A percentile compares a stretch with the other conserved stretches of the same genome.
Conservation (phyloP, 1,140 invertebrate species). For the Littorina saxatilis region DNA sequence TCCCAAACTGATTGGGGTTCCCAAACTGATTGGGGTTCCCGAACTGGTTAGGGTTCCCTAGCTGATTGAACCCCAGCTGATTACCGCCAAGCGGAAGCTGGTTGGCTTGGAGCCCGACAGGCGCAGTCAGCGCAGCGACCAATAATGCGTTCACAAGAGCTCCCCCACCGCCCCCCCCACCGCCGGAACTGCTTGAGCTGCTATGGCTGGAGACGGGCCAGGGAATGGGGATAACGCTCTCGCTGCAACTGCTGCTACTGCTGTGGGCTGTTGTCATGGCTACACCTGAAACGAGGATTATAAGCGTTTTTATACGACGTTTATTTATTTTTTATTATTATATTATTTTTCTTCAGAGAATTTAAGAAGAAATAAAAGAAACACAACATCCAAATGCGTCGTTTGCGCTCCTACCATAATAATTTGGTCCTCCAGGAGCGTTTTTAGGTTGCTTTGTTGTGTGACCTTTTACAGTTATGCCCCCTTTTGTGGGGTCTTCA, state of each 20-base stretch:
- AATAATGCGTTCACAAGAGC: neutral
- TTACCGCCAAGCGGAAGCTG: too few relatives aligned
- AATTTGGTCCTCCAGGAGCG: neutral
- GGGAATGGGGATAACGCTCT: conserved; percentile 21
- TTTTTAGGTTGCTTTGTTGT: too few relatives aligned
- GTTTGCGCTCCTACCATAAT: neutral
- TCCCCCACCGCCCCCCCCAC: neutral
- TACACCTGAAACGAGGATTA: neutral
- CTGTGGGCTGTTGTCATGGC: neutral
- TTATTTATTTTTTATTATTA: neutral
- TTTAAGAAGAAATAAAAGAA: too few relatives aligned
- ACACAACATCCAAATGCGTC: too few relatives aligned
- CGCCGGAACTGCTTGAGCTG: neutral
- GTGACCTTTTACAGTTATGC: too few relatives aligned
- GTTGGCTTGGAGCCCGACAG: too few relatives aligned
- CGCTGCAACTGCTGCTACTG: conserved; percentile 15
- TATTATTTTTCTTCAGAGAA: neutral
- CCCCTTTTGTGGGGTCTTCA: too few relatives aligned
- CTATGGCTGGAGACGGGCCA: neutral
- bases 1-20: too few relatives aligned
- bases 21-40: too few relatives aligned
- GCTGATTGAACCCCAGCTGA: too few relatives aligned
- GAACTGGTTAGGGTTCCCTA: too few relatives aligned
- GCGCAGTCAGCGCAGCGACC: neutral
- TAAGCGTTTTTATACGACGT: neutral